Conservation (phyloP, 2,113 vertebrate genomes). For the Megalops atlanticus region DNA sequence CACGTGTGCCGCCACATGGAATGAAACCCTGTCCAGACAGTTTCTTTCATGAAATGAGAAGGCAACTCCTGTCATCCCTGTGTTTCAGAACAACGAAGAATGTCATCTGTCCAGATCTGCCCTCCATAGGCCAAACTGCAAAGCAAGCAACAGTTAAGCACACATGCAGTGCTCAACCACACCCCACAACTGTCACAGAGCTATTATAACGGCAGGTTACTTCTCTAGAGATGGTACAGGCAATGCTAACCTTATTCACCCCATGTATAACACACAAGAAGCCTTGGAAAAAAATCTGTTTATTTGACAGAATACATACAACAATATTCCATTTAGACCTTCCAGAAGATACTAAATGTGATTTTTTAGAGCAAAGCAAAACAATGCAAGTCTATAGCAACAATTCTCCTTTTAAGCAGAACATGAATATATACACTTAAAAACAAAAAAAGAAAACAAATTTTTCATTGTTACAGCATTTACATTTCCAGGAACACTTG, state of each 20-base stretch:
- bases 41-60: not conserved
- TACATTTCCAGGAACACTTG: conserved; percentile 12
- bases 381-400: conserved; percentile 54
- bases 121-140: too few relatives aligned
- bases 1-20: not conserved
- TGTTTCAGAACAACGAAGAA: not conserved
- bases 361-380: conserved; percentile 47
- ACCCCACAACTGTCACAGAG: not conserved
- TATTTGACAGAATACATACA: conserved; percentile 24
- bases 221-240: too few relatives aligned
- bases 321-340: conserved; percentile 19
- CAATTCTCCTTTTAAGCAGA: conserved; percentile 55
- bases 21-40: not conserved
- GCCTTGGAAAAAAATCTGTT: conserved; percentile 6
- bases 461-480: not conserved
- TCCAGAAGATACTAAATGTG: conserved; percentile 17
- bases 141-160: too few relatives aligned
- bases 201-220: too few relatives aligned
- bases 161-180: too few relatives aligned
- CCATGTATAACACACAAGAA: not conserved
- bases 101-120: too few relatives aligned
- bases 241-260: not conserved
- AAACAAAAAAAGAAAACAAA: conserved; percentile 3
- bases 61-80: not conserved
- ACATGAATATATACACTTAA: conserved; percentile 58